Evolutionary conservation across 2,888 invertebrate species (phyloP).

Genomic region (Drosophila acutilabella): DNA sequence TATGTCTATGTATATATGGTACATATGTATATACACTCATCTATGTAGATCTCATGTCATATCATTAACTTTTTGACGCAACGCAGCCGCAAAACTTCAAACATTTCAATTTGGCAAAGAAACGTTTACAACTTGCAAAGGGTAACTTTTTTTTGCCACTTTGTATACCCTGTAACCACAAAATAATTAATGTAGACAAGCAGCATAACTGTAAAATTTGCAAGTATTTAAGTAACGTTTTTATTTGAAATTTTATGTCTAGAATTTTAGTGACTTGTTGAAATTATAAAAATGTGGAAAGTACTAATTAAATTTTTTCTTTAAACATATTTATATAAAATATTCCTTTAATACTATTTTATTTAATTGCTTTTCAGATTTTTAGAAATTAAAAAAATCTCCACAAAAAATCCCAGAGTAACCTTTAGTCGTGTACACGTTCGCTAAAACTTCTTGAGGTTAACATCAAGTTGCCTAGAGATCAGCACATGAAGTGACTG

Average conservation of each 20-base stretch:
- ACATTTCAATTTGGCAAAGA: constrained; percentile 43
- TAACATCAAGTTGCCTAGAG: constrained; percentile 1
- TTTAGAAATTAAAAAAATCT: too few relatives aligned
- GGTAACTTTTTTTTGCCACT: not conserved
- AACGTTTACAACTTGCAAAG: constrained; percentile 21
- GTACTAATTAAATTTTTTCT: too few relatives aligned
- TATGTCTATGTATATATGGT: constrained; percentile 13
- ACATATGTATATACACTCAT: constrained; percentile 8
- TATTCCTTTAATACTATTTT: too few relatives aligned
- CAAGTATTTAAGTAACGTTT: too few relatives aligned
- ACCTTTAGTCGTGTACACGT: not conserved
- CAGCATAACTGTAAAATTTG: too few relatives aligned
- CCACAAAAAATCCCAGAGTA: not conserved
- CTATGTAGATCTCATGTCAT: constrained; percentile 34
- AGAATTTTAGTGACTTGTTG: too few relatives aligned
- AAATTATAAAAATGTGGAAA: too few relatives aligned
- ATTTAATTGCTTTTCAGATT: too few relatives aligned
- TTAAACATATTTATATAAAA: too few relatives aligned
- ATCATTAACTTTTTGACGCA: constrained; percentile 31
- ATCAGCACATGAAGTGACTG: constrained; percentile 7
- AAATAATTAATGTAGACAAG: not conserved
- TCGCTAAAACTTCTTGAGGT: not conserved
- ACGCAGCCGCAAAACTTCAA: constrained; percentile 42
- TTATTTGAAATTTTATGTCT: too few relatives aligned
- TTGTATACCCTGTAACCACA: constrained; percentile 1